Evolutionary conservation across 2,888 invertebrate genomes (phyloP).

Genomic region (Strigamia transsilvanica): DNA sequence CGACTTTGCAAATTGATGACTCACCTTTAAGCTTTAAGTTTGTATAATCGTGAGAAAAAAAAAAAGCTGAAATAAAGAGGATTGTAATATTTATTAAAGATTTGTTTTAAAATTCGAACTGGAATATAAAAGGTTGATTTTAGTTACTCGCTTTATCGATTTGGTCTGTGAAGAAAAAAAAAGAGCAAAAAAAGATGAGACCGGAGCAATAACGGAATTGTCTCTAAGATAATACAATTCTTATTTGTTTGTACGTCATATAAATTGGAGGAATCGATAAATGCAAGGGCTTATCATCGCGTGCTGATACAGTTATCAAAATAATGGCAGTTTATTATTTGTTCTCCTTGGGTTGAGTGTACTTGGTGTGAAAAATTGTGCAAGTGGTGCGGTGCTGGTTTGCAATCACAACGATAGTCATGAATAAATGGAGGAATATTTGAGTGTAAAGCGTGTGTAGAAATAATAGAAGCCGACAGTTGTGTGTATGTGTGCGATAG

Average conservation of each 20-base stretch:
- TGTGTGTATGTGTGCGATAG: neutral
- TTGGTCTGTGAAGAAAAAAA: neutral
- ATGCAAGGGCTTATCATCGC: conserved; percentile 26
- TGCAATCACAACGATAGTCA: conserved; percentile 19
- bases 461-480: conserved; percentile 21
- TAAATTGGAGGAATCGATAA: conserved; percentile 14
- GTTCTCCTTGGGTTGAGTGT: conserved; percentile 32
- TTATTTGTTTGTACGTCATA: conserved; percentile 36
- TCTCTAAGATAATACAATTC: neutral
- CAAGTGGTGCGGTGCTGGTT: conserved; percentile 18
- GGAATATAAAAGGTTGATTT: neutral
- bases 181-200: neutral
- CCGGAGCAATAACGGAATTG: neutral
- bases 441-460: conserved; percentile 24
- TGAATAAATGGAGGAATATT: conserved; percentile 48
- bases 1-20: conserved; percentile 43
- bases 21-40: conserved; percentile 13
- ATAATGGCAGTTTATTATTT: conserved; percentile 46
- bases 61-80: neutral
- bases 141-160: neutral
- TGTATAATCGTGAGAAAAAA: neutral
- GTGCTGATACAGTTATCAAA: conserved; percentile 47
- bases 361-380: conserved; percentile 45
- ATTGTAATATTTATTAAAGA: neutral
- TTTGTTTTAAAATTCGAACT: neutral